These are phyloP conservation scores for Eupithecia subumbrata DNA, from an alignment of 2,888 invertebrate genomes.

Conservation along the genomic window DNA sequence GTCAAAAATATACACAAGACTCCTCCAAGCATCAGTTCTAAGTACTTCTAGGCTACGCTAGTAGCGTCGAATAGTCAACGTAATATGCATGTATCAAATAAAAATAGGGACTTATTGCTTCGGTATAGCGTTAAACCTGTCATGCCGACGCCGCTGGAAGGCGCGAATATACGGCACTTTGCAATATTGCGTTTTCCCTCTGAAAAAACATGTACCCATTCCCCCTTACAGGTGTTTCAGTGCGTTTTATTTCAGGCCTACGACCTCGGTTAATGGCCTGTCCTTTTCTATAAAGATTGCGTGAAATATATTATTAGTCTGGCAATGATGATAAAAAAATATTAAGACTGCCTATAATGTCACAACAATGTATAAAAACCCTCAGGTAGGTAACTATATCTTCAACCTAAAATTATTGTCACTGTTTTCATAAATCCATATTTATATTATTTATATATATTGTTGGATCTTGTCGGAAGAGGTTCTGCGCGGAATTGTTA, in stretches of 20 bases:
- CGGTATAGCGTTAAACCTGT: neutral
- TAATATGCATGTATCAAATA: neutral
- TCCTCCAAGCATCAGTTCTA: too few species aligned
- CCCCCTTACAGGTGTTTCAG: neutral
- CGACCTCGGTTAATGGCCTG: neutral
- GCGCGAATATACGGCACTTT: slow-evolving; percentile 12
- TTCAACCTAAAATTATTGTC: too few species aligned
- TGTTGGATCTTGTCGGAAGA: too few species aligned
- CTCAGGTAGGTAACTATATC: too few species aligned
- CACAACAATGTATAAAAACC: too few species aligned
- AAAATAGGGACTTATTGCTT: neutral
- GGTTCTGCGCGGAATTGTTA: too few species aligned
- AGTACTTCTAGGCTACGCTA: neutral
- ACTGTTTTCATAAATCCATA: too few species aligned
- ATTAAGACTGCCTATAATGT: too few species aligned
- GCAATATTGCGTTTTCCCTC: slow-evolving; percentile 8
- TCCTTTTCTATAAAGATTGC: neutral
- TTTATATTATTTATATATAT: too few species aligned
- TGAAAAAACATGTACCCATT: neutral
- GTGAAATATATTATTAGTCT: too few species aligned
- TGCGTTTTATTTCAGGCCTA: neutral
- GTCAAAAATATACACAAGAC: too few species aligned
- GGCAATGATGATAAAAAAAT: too few species aligned
- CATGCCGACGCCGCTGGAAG: neutral
- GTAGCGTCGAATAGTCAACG: neutral